A percentile compares a stretch with the other conserved stretches of the same genome.
phyloP scores from a whole-genome alignment of 2,113 vertebrate genomes.

The Chelonoidis abingdonii region DNA sequence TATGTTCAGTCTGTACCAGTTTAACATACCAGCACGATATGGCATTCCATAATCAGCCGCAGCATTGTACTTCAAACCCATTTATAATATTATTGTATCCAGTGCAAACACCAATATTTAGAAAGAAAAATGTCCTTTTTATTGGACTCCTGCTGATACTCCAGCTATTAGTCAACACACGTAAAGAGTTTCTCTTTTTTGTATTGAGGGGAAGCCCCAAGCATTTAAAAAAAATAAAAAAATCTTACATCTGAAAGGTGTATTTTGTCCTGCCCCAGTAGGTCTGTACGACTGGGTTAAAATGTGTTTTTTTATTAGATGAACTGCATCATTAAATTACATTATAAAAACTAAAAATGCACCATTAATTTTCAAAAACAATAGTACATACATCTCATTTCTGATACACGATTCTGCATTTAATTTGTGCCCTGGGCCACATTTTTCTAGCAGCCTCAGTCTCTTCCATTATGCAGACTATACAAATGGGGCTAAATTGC shows the following conservation, averaged over 20 bases:
- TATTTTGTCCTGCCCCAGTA: conserved; percentile 89
- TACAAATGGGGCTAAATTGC: conserved; percentile 89
- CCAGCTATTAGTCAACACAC: conserved; percentile 65
- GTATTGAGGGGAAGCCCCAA: conserved; percentile 29
- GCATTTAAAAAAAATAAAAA: conserved; percentile 65
- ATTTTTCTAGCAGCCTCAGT: conserved; percentile 85
- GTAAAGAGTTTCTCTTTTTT: conserved; percentile 47
- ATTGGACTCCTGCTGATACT: conserved; percentile 71
- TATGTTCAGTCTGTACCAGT: conserved; percentile 53
- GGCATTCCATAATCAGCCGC: conserved; percentile 64
- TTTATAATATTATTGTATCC: conserved; percentile 57
- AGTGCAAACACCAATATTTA: conserved; percentile 66
- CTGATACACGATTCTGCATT: conserved; percentile 91
- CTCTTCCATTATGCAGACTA: conserved; percentile 93
- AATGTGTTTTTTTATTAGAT: conserved; percentile 94
- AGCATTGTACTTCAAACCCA: conserved; percentile 72
- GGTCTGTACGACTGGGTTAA: conserved; percentile 89
- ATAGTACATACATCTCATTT: conserved; percentile 94
- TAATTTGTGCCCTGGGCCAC: conserved; percentile 90
- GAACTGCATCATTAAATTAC: conserved; percentile 99
- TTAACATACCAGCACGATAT: conserved; percentile 67
- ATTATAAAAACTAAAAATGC: conserved; percentile 99
- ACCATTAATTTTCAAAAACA: conserved; percentile 99
- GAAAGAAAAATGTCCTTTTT: conserved; percentile 74
- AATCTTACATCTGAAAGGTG: conserved; percentile 79